Evolutionary conservation across 2,797 vertebrate species (phyloP).

Genomic region (Takifugu ocellatus): DNA sequence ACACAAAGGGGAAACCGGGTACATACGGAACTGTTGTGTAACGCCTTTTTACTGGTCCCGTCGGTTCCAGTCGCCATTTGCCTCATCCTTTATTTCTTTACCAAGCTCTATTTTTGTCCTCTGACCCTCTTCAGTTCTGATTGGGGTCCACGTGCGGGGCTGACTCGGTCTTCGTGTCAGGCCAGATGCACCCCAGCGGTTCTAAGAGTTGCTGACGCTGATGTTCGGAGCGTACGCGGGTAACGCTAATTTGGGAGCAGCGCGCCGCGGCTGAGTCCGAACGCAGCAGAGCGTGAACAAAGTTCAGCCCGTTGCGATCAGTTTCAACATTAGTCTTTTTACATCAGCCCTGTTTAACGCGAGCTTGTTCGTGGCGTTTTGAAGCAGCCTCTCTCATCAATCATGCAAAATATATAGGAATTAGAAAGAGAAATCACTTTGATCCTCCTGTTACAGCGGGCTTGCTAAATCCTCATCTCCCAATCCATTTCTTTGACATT

Average conservation of each 20-base stretch:
- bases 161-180: conserved; percentile 16
- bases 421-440: conserved; percentile 64
- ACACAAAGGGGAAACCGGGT: conserved; percentile 49
- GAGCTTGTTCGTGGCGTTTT: conserved; percentile 56
- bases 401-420: conserved; percentile 63
- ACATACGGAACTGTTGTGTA: conserved; percentile 36
- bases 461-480: conserved; percentile 53
- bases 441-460: conserved; percentile 51
- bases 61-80: neutral
- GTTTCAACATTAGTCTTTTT: conserved; percentile 70
- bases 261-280: conserved; percentile 35
- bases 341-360: conserved; percentile 68
- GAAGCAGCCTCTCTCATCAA: conserved; percentile 68
- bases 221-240: conserved; percentile 19
- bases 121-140: neutral
- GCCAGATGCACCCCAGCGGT: conserved; percentile 17
- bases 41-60: conserved; percentile 7
- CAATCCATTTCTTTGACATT: conserved; percentile 26
- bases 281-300: conserved; percentile 48
- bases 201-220: conserved; percentile 31
- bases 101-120: neutral
- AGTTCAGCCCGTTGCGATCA: conserved; percentile 58
- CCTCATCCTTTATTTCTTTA: neutral
- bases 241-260: conserved; percentile 28
- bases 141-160: neutral